A percentile compares a stretch with the other conserved stretches of the same genome.
Conservation (phyloP, 2,113 vertebrate genomes). For the Paradisaea rubra region DNA sequence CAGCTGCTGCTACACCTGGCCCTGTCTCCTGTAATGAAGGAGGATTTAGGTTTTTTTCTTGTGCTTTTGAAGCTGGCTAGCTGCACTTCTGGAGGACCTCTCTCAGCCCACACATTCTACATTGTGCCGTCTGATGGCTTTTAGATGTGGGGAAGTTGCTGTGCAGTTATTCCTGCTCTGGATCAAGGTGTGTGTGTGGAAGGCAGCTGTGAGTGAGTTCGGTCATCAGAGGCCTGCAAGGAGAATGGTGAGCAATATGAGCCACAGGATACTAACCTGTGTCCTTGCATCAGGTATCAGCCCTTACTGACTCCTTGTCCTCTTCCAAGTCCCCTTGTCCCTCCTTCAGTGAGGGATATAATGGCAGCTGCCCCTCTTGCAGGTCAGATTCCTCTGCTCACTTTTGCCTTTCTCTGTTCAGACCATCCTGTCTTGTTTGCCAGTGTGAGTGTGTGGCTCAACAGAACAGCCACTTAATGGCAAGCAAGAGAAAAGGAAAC, state of each 20-base stretch:
- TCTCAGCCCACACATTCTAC: neutral
- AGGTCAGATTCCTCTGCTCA: neutral
- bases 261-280: neutral
- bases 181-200: neutral
- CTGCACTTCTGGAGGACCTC: neutral
- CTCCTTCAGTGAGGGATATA: neutral
- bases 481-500: neutral
- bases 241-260: accelerated
- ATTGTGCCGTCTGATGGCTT: neutral
- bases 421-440: neutral
- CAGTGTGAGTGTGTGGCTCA: neutral
- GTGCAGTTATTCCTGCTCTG: neutral
- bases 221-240: neutral
- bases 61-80: conserved; percentile 25
- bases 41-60: neutral
- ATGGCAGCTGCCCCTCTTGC: neutral
- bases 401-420: neutral
- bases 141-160: neutral
- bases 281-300: neutral
- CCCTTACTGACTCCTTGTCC: neutral
- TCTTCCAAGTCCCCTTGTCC: neutral
- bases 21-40: conserved; percentile 39
- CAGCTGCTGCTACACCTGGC: conserved; percentile 60
- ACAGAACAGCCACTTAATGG: neutral
- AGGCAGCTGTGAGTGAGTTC: neutral